Percentiles rank a stretch among this genome's conserved stretches.
Evolutionary conservation across 2,113 vertebrate genomes (phyloP).

Genomic region (Garra rufa): DNA sequence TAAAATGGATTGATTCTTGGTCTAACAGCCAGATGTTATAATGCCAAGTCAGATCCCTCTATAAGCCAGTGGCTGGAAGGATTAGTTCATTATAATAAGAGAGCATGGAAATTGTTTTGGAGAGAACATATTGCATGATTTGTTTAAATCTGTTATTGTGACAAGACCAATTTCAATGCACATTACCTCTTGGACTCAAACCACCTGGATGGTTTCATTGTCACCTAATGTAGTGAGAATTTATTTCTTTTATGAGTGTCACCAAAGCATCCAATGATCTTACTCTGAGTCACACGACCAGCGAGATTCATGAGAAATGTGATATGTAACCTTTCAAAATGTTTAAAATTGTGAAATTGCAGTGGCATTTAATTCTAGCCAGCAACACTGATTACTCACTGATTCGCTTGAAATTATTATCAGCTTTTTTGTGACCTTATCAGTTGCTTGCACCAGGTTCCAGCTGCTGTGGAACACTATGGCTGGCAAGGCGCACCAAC

Average conservation of each 20-base stretch:
- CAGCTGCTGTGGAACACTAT: conserved; percentile 23
- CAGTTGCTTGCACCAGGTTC: conserved; percentile 21
- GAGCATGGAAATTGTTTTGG: conserved; percentile 65
- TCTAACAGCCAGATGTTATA: conserved; percentile 61
- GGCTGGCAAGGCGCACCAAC: conserved; percentile 12
- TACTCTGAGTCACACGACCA: not conserved
- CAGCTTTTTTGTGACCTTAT: conserved; percentile 21
- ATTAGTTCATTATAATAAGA: conserved; percentile 65
- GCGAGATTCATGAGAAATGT: not conserved
- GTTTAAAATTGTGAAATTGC: not conserved
- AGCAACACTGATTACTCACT: conserved; percentile 24
- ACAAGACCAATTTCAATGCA: conserved; percentile 49
- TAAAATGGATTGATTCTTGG: conserved; percentile 66
- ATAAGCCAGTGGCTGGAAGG: conserved; percentile 68
- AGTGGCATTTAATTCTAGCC: conserved; percentile 12
- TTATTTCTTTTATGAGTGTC: not conserved
- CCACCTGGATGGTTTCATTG: not conserved
- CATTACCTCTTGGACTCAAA: conserved; percentile 6
- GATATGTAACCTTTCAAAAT: conserved; percentile 12
- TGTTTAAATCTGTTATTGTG: conserved; percentile 63
- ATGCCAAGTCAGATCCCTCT: conserved; percentile 63
- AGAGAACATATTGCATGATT: conserved; percentile 66
- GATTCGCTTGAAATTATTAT: conserved; percentile 27
- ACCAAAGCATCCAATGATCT: not conserved
- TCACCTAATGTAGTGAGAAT: not conserved